Base-by-base conservation (phyloP, 2,888 invertebrate species). In the Congeria kusceri region DNA sequence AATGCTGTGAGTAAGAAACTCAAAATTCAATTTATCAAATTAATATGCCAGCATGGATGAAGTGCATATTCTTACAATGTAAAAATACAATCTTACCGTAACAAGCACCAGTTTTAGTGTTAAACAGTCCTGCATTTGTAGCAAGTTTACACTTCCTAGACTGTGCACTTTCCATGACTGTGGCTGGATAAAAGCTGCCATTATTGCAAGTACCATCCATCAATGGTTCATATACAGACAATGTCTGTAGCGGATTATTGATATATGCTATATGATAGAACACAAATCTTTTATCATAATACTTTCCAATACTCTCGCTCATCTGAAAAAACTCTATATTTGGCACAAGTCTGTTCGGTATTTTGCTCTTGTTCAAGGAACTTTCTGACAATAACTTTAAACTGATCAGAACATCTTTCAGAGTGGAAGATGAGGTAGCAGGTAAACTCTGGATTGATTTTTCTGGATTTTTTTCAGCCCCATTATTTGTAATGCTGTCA, bases 51-150 rank as follows among this genome's bases (percentile, higher is more conserved):
- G n/a, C n/a, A n/a, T n/a, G n/a, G n/a, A n/a, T n/a, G n/a, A n/a
- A n/a, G n/a, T n/a, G n/a, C n/a, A n/a, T n/a, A 13, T 3, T 13
- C 39, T 39, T 1, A 39, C 1, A 1, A 9, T 39, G 3, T 39
- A 39, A 39, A 7, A 39, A 27, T 58, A 2, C 23, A 23, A 58
- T 58, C 28, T 58, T n/a, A 93, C 93, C 93, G 59, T 88, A 83
- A 83, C 93, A 93, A 23, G 85, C 83, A 23, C 92, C 92, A 65
- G 87, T 86, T 5, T 84, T 78, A 9, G 91, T 92, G 77, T 93
- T 91, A 77, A 93, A 93, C 73, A 93, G 92, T 53, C 93, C 93
- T 64, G 92, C 93, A 91, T 93, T 93, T 27, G 91, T 83, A 4
- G 93, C 93, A n/a, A 92, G 79, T 4, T 92, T 9, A 84, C 93